Conservation (phyloP, 35 echinoderm and acorn worm species). For the Ophiothrix spiculata region DNA sequence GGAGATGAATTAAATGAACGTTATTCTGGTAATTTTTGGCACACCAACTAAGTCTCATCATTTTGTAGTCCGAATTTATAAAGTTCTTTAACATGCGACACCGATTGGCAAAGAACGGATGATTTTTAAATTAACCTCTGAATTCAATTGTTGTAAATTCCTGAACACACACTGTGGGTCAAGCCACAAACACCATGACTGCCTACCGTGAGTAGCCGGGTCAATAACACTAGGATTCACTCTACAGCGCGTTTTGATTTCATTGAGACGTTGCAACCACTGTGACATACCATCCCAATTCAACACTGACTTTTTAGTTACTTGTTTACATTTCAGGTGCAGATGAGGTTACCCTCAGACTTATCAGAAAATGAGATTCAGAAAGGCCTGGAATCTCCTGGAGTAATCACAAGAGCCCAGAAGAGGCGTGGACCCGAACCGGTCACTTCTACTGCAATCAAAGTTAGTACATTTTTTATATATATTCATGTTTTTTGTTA, state of each 20-base stretch:
- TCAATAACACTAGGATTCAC: too few relatives aligned
- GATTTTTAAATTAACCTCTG: too few relatives aligned
- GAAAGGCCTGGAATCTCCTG: not conserved
- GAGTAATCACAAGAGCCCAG: not conserved
- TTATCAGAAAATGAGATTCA: not conserved
- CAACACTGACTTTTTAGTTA: not conserved
- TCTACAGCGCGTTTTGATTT: too few relatives aligned
- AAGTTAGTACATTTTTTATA: not conserved
- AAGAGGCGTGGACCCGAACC: not conserved
- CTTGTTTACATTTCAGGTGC: not conserved
- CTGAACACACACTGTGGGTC: not conserved
- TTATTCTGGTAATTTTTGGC: too few relatives aligned
- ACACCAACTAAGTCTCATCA: too few relatives aligned
- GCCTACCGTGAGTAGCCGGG: too few relatives aligned
- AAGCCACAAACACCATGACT: not conserved
- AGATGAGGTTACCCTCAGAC: not conserved
- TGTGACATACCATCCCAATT: not conserved
- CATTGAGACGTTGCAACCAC: too few relatives aligned
- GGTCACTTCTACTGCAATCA: not conserved
- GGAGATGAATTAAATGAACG: too few relatives aligned
- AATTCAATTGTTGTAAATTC: not conserved
- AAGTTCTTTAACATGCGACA: too few relatives aligned
- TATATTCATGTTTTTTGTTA: too few relatives aligned
- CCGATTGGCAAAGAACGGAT: too few relatives aligned
- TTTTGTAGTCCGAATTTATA: too few relatives aligned